Base-by-base conservation (phyloP, 2,888 invertebrate species). In the Andrena trimmerana region DNA sequence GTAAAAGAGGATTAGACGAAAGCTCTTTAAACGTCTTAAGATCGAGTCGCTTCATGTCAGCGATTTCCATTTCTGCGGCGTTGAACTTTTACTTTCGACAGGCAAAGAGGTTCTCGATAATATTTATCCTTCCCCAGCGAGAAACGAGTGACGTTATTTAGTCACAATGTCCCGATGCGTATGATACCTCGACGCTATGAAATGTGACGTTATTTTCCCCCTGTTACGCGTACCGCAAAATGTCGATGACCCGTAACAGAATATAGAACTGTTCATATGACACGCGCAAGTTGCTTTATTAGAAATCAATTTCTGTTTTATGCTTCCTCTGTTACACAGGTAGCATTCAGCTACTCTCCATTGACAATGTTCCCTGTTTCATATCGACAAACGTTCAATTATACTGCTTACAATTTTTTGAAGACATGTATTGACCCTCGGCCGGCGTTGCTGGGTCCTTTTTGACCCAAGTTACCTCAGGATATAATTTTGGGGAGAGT, bases 1-100 rank as follows among this genome's bases (percentile, higher is more conserved):
- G 72, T 69, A 78, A 83, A 87, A 69, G 50, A 42, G 33, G 75
- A 84, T 86, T 76, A 79, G 31, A 67, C 54, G 42, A 81, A 81
- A 77, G 83, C 71, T 50, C 63, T 72, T 83, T 70, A 63, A 77
- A 67, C 69, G 24, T 59, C 57, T 31, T 72, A 72, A 52, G 36
- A 60, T 52, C 13, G 13, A 36, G 29, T 29, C 31, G 42, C 42
- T 68, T 66, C 33, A 29, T 42, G 65, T 57, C 68, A 65, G 63
- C 70, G 31, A 70, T 62, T 71, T 67, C 16, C 5, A 24, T 52
- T 68, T 54, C 57, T 72, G 42, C 67, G 52, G 10, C 31, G n/a
- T 42, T 20, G 29, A 42, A 20, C 29, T 67, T 74, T 66, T 29
- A 70, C 48, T 50, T 65, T 71, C 42, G 2, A 52, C 48, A 20